Percentiles rank a stretch among this genome's conserved stretches.
phyloP scores from a whole-genome alignment of 2,797 vertebrate genomes.

The Moxostoma hubbsi region DNA sequence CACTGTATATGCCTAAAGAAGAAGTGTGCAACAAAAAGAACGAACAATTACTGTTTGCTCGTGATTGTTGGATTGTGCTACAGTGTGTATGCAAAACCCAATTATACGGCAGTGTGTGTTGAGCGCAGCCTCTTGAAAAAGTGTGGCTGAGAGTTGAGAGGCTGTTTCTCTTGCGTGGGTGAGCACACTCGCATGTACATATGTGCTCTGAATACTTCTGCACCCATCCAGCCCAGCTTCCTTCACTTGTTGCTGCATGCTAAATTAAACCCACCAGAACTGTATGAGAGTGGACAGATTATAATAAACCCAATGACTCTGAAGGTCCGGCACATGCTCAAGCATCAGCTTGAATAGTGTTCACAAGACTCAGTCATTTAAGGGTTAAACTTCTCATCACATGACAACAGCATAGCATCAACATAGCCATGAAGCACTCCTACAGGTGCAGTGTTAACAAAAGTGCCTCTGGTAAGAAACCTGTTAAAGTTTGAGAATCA shows the following conservation, averaged over 20 bases:
- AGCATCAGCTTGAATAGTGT: neutral
- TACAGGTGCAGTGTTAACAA: too few relatives aligned
- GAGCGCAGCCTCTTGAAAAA: conserved; percentile 77
- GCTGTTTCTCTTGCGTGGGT: conserved; percentile 80
- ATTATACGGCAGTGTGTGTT: conserved; percentile 58
- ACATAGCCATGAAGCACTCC: too few relatives aligned
- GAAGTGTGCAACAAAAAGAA: conserved; percentile 18
- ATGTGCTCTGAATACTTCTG: conserved; percentile 81
- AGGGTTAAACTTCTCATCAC: too few relatives aligned
- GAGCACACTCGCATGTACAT: conserved; percentile 76
- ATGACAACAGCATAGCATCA: too few relatives aligned
- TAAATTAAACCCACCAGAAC: conserved; percentile 64
- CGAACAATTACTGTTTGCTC: conserved; percentile 30
- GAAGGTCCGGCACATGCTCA: neutral
- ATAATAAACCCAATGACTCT: conserved; percentile 15
- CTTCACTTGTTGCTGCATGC: conserved; percentile 68
- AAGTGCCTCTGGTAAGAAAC: too few relatives aligned
- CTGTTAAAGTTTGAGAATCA: too few relatives aligned
- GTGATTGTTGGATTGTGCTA: conserved; percentile 37
- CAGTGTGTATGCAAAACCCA: conserved; percentile 55
- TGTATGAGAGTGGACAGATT: conserved; percentile 41
- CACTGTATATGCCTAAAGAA: conserved; percentile 46
- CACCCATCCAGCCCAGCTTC: conserved; percentile 75
- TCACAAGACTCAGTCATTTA: neutral
- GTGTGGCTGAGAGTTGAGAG: conserved; percentile 76